Percentiles rank a stretch among this genome's conserved stretches.
phyloP scores from a whole-genome alignment of 2,113 vertebrate species.

The Orycteropus afer region DNA sequence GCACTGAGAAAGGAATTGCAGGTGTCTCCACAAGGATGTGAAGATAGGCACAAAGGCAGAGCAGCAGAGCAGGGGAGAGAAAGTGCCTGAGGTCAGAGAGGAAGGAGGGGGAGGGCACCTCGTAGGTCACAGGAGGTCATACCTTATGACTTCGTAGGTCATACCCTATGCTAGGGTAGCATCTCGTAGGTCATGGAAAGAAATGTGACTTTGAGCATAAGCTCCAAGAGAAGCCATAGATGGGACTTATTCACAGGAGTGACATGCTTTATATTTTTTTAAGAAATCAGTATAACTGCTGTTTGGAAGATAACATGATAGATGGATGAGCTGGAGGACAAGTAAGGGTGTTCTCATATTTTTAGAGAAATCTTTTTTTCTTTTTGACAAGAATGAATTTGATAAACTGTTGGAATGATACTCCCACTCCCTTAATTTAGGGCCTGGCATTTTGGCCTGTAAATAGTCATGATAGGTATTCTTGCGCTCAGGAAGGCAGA shows the following conservation, averaged over 20 bases:
- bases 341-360: not conserved
- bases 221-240: not conserved
- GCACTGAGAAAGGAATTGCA: not conserved
- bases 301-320: not conserved
- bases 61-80: not conserved
- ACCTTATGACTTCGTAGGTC: not conserved
- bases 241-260: not conserved
- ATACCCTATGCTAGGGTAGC: not conserved
- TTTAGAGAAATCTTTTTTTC: not conserved
- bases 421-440: not conserved
- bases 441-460: not conserved
- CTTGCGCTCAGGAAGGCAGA: not conserved
- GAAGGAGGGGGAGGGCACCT: rapidly evolving
- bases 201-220: not conserved
- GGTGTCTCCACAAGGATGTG: not conserved
- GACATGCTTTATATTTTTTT: not conserved
- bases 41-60: not conserved
- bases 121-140: rapidly evolving
- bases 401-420: not conserved
- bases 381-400: not conserved
- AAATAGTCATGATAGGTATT: not conserved
- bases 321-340: not conserved
- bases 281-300: not conserved
- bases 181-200: too few relatives aligned
- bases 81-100: not conserved